Evolutionary conservation across 2,797 vertebrate species (phyloP), one percentile per base, ranked within the genome.

Genomic region (Chiroxiphia lanceolata): DNA sequence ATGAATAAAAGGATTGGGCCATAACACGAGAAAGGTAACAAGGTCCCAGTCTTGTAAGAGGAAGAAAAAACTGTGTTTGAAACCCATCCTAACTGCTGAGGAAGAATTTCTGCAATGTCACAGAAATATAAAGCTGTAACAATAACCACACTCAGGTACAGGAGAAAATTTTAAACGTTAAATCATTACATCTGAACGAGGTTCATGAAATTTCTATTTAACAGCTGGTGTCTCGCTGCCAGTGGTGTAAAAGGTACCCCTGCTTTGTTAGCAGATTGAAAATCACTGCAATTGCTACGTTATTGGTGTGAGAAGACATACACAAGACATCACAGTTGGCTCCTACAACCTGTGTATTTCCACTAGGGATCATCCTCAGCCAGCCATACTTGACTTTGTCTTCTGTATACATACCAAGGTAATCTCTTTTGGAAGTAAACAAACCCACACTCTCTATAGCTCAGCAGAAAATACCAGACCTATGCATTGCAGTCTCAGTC

Each of bases 401-500:
- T 71, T 81, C 51, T 60, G 47, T 40, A 40, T 19, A 51, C 5
- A 11, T 33, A 54, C 19, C 29, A 69, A 70, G 31, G 48, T 36
- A 71, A 81, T 71, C 26, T 54, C 54, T 59, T 69, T 31, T 8
- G 56, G 54, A 90, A 88, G 48, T 34, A 64, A 94, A 54, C 54
- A 53, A 74, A 44, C 10, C 5, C n/a, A 14, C 23, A 18, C 33
- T 44, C 71, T 50, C 22, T 61, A 8, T 12, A 16, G 34, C 53
- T 77, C 23, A 40, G 63, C 71, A 74, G 47, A 82, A 65, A 47
- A 18, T 4, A 85, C 13, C 50, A 85, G 44, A 59, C 3, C 22
- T 42, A 51, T 21, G 40, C 31, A 42, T 0, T 0, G 44, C 67
- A 86, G 57, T 3, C 34, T 60, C 1, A 1, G 54, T 33, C 57